phyloP scores from a whole-genome alignment of 2,113 vertebrate genomes.

The Eleginops maclovinus region DNA sequence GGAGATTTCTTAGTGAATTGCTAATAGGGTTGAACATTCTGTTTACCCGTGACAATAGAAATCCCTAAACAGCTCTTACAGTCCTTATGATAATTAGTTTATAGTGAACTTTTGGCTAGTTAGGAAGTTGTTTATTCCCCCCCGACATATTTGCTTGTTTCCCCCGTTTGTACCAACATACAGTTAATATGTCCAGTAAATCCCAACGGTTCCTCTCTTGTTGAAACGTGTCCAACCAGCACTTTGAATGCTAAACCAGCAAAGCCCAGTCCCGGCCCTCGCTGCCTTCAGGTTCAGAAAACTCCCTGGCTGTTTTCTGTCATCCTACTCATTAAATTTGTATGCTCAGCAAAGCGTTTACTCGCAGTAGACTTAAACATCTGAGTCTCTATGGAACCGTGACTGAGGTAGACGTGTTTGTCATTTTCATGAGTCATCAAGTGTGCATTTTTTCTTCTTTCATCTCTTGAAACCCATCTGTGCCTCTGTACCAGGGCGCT shows the following conservation, averaged over 20 bases:
- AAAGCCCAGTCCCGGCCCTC: background rate
- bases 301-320: constrained; percentile 24
- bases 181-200: background rate
- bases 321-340: constrained; percentile 58
- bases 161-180: background rate
- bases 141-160: background rate
- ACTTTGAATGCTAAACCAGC: constrained; percentile 19
- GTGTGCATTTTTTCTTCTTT: background rate
- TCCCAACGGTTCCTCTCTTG: background rate
- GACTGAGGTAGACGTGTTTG: constrained; percentile 36
- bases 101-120: background rate
- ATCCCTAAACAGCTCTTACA: background rate
- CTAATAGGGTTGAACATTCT: background rate
- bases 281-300: constrained; percentile 22
- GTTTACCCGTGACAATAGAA: background rate
- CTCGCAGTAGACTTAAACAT: constrained; percentile 35
- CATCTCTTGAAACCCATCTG: constrained; percentile 41
- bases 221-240: constrained; percentile 10
- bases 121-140: background rate
- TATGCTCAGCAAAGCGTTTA: constrained; percentile 54
- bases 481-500: constrained; percentile 28
- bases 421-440: constrained; percentile 60
- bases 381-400: constrained; percentile 3
- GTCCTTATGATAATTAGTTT: background rate
- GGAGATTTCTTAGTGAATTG: background rate